These are phyloP conservation scores for Trididemnum nubilum DNA, from an alignment of 23 tunicate genomes.

Conservation along the genomic window DNA sequence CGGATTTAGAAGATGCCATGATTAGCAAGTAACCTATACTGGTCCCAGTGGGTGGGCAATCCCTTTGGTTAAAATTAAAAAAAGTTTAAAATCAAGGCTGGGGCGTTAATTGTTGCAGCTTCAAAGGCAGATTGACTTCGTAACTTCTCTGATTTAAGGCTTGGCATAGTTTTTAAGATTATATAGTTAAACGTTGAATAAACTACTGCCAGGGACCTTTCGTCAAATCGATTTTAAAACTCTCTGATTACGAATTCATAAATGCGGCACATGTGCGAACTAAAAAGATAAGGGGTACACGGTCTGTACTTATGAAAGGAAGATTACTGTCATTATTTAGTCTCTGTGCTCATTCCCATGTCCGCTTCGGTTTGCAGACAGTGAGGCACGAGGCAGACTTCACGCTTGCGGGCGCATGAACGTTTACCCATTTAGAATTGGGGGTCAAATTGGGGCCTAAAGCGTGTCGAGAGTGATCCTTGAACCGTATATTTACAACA, in stretches of 20 bases:
- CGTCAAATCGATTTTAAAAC: neutral
- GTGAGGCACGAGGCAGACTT: conserved; percentile 40
- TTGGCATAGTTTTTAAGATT: no score
- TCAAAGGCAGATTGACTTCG: no score
- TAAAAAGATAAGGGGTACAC: neutral
- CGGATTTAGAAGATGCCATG: no score
- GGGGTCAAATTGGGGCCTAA: neutral
- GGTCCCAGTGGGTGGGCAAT: no score
- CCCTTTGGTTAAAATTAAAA: no score
- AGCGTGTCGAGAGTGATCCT: neutral
- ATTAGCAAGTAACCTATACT: no score
- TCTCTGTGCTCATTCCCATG: conserved; percentile 42
- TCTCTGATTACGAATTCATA: neutral
- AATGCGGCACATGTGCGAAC: neutral
- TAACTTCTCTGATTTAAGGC: no score
- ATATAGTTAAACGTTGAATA: no score
- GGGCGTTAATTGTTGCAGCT: no score
- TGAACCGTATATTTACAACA: neutral
- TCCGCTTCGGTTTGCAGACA: conserved; percentile 19
- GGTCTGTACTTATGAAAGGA: neutral
- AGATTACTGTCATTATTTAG: conserved; percentile 20
- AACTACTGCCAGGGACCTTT: no score
- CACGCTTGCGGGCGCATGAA: neutral
- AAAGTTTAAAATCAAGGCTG: no score
- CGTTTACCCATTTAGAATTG: neutral